Conservation (phyloP, 2,797 vertebrate species). For the Cichlasoma orientale region DNA sequence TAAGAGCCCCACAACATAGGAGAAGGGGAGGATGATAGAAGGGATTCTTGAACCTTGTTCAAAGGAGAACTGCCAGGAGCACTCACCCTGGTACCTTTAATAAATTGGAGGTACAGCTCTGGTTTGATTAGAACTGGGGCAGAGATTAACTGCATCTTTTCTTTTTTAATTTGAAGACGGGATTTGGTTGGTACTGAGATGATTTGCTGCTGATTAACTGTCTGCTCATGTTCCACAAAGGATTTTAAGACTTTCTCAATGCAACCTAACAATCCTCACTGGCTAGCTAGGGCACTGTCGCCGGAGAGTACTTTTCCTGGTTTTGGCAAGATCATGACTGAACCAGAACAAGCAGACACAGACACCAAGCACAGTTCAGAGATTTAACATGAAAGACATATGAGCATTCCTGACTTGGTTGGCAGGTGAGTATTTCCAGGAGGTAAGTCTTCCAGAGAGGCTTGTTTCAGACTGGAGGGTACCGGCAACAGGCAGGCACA, state of each 20-base stretch:
- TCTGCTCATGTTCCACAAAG: not conserved
- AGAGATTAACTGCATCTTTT: not conserved
- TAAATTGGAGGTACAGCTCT: not conserved
- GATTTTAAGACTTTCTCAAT: not conserved
- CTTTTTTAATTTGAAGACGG: not conserved
- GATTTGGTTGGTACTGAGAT: not conserved
- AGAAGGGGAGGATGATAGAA: not conserved
- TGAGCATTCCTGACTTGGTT: not conserved
- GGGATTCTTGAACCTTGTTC: not conserved
- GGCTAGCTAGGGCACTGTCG: not conserved
- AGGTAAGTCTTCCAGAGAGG: not conserved
- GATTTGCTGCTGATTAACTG: not conserved
- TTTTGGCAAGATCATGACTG: not conserved
- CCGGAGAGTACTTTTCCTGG: not conserved
- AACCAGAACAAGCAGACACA: not conserved
- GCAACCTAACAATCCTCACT: not conserved
- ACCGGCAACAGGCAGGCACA: not conserved
- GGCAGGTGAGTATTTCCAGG: not conserved
- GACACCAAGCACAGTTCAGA: not conserved
- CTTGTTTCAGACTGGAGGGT: not conserved
- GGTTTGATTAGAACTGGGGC: not conserved
- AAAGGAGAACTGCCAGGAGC: not conserved
- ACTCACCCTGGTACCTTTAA: not conserved
- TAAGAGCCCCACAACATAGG: rapidly evolving
- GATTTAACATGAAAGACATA: not conserved